phyloP scores from a whole-genome alignment of 1,140 invertebrate species.

The Drosophila sucinea region DNA sequence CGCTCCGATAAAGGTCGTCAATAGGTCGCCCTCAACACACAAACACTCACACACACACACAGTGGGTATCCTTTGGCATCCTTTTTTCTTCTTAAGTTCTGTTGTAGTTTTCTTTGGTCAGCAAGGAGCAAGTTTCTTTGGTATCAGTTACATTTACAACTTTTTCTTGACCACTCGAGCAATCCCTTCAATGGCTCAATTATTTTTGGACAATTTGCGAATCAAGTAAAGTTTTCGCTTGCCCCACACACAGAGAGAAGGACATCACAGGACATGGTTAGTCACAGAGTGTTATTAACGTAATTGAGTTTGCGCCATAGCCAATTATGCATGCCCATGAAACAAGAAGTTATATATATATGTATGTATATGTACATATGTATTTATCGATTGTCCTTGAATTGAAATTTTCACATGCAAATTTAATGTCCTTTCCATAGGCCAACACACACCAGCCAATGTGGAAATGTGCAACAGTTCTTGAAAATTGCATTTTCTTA shows the following conservation, averaged over 20 bases:
- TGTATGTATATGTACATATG: too few species aligned
- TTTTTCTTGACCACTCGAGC: slow-evolving; percentile 72
- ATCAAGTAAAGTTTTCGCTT: slow-evolving; percentile 46
- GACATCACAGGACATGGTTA: slow-evolving; percentile 34
- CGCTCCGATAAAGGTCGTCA: slow-evolving; percentile 75
- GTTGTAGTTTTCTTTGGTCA: slow-evolving; percentile 27
- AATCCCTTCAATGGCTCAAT: slow-evolving; percentile 77
- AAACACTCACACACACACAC: background rate
- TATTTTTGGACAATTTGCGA: slow-evolving; percentile 62
- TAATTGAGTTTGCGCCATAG: slow-evolving; percentile 56
- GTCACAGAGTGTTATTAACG: slow-evolving; percentile 57
- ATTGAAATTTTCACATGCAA: slow-evolving; percentile 29
- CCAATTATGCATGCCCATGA: slow-evolving; percentile 51
- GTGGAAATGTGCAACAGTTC: slow-evolving; percentile 55
- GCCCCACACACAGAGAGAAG: slow-evolving; percentile 42
- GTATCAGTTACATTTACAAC: slow-evolving; percentile 57
- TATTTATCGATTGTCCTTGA: slow-evolving; percentile 55
- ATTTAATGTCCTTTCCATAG: slow-evolving; percentile 4
- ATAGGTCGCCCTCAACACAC: slow-evolving; percentile 64
- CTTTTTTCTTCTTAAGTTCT: slow-evolving; percentile 10
- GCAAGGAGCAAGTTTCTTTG: slow-evolving; percentile 71
- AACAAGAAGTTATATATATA: slow-evolving; percentile 8
- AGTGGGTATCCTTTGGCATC: slow-evolving; percentile 23
- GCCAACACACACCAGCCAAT: background rate
- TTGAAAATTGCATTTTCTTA: slow-evolving; percentile 80